Evolutionary conservation across 2,797 vertebrate genomes (phyloP).

Genomic region (Cygnus olor): DNA sequence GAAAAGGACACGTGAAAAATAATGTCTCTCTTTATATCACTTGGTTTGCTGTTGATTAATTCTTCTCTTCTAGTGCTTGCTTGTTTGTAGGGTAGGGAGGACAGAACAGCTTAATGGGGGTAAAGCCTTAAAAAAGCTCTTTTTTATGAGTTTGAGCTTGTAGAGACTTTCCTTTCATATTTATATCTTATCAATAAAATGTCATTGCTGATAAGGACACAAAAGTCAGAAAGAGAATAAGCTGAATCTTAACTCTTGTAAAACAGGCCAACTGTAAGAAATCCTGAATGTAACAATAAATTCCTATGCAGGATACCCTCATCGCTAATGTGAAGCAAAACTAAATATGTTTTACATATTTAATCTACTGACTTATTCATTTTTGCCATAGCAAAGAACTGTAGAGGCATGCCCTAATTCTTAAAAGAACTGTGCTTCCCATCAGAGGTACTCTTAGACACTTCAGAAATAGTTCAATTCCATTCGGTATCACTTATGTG

Average conservation of each 20-base stretch:
- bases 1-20: slow-evolving; percentile 51
- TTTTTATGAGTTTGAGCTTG: not conserved
- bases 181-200: not conserved
- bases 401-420: slow-evolving; percentile 14
- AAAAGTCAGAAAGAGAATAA: not conserved
- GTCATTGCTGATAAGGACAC: not conserved
- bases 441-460: not conserved
- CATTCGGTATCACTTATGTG: not conserved
- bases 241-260: not conserved
- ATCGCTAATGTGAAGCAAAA: not conserved
- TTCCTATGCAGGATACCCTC: not conserved
- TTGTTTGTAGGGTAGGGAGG: not conserved
- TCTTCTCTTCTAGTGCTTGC: slow-evolving; percentile 15
- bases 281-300: not conserved
- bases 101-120: not conserved
- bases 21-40: slow-evolving; percentile 34
- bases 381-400: slow-evolving; percentile 10
- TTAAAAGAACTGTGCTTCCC: not conserved
- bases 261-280: not conserved
- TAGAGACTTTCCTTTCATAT: not conserved
- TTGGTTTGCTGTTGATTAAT: slow-evolving; percentile 50
- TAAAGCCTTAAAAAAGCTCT: not conserved
- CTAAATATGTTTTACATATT: not conserved
- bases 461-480: slow-evolving; percentile 33
- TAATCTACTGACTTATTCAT: not conserved